phyloP scores from a whole-genome alignment of 2,797 vertebrate species.

The Rhodeus uyekii region DNA sequence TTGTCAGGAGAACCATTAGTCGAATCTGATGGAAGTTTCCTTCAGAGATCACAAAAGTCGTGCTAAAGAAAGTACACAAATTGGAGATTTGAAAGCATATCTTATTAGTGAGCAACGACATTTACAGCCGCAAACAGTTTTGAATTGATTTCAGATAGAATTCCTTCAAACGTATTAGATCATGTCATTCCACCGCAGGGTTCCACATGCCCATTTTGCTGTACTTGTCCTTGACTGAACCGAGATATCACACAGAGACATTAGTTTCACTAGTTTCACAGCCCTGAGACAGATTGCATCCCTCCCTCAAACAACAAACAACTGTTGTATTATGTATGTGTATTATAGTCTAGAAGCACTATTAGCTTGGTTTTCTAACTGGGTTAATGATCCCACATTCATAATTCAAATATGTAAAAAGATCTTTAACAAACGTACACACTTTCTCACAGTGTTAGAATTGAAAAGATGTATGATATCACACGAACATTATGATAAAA shows the following conservation, averaged over 20 bases:
- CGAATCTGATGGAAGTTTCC: constrained; percentile 41
- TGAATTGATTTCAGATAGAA: constrained; percentile 8
- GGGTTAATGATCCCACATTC: constrained; percentile 7
- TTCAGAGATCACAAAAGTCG: constrained; percentile 30
- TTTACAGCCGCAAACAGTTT: background rate
- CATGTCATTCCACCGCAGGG: background rate
- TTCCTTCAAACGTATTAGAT: constrained; percentile 6
- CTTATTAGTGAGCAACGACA: background rate
- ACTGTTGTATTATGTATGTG: constrained; percentile 32
- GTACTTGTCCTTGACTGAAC: constrained; percentile 23
- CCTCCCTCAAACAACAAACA: constrained; percentile 27
- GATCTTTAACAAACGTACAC: background rate
- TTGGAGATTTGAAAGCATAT: background rate
- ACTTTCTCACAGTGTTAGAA: background rate
- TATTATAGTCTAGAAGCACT: constrained; percentile 8
- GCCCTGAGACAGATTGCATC: constrained; percentile 17
- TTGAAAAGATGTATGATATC: too few species aligned
- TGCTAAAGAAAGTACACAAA: constrained; percentile 27
- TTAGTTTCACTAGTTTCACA: constrained; percentile 17
- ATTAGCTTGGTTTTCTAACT: constrained; percentile 19
- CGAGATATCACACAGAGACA: background rate
- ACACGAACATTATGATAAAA: background rate
- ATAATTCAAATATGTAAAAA: background rate
- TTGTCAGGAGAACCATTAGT: constrained; percentile 57
- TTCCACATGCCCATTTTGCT: constrained; percentile 5